A percentile compares a stretch with the other conserved stretches of the same genome.
phyloP scores from a whole-genome alignment of 2,888 invertebrate species.

The Exocentrus adspersus region DNA sequence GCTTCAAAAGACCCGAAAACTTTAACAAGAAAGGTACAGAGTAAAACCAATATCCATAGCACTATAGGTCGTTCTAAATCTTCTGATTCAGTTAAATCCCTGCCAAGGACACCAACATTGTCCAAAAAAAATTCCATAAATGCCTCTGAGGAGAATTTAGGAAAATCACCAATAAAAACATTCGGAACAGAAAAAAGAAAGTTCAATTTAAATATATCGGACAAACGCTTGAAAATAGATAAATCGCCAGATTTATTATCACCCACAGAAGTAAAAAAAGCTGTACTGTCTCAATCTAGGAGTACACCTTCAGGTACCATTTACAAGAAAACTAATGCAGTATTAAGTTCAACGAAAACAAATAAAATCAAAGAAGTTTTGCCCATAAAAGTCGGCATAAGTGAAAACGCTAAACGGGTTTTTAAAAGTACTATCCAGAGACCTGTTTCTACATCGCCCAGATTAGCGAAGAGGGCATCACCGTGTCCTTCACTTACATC shows the following conservation, averaged over 20 bases:
- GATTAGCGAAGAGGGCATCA: slow-evolving; percentile 40
- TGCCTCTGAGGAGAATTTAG: slow-evolving; percentile 32
- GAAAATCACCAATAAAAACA: slow-evolving; percentile 57
- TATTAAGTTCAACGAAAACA: slow-evolving; percentile 58
- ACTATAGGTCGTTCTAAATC: slow-evolving; percentile 39
- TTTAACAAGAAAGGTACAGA: slow-evolving; percentile 62
- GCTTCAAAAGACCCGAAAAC: slow-evolving; percentile 60
- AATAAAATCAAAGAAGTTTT: slow-evolving; percentile 51
- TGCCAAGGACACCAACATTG: slow-evolving; percentile 23
- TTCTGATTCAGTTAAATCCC: slow-evolving; percentile 35
- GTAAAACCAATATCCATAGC: slow-evolving; percentile 48
- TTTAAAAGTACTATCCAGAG: slow-evolving; percentile 43
- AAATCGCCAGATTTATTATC: slow-evolving; percentile 69
- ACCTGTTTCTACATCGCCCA: slow-evolving; percentile 41
- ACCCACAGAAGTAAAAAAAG: slow-evolving; percentile 69
- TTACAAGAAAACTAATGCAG: slow-evolving; percentile 61
- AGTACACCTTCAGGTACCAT: slow-evolving; percentile 55
- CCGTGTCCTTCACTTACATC: slow-evolving; percentile 49
- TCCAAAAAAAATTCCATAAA: slow-evolving; percentile 43
- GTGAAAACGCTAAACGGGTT: slow-evolving; percentile 55
- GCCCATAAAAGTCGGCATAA: slow-evolving; percentile 63
- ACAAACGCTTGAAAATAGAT: slow-evolving; percentile 50
- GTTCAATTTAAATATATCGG: slow-evolving; percentile 60
- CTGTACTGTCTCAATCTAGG: slow-evolving; percentile 46
- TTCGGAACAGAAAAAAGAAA: slow-evolving; percentile 68